Evolutionary conservation across 1,140 invertebrate genomes (phyloP), one percentile per base, ranked within the genome.

Genomic region (Paraescarpia echinospica): DNA sequence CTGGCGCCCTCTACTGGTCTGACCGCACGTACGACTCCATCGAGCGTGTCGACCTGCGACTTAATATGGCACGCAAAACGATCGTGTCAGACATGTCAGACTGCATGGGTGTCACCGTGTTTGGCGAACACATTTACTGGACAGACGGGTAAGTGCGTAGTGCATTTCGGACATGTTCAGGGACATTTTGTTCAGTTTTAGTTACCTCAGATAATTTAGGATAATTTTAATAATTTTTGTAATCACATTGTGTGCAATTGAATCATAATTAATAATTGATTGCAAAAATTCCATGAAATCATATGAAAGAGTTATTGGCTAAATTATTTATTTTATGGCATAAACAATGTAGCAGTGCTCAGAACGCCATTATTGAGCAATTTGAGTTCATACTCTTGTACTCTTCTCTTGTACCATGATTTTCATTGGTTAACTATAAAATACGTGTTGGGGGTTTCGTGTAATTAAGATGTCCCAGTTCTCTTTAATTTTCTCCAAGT

Each of bases 1-100:
- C 93, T 89, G 93, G 92, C 77, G 89, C 92, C 34, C 93, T 97
- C 77, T 97, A 97, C 94, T 97, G 97, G 97, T 96, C 97, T 48
- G 97, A 97, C 95, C 96, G 97, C 8, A 96, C 96, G 92, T 96
- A 96, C 91, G 96, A 97, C 93, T 96, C 96, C 4, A 97, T 97
- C 91, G 97, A 97, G 92, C 95, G 96, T 35, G 94, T 96, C 9
- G 95, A 96, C 93, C 97, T 97, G 94, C 96, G 97, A 94, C 97
- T 97, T 41, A 94, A 94, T 33, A 41, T 90, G 92, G 94, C 96
- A 34, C 93, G 96, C 34, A 95, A 95, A 33, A 92, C 94, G 35
- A 93, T 96, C 6, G 94, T 95, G 48, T 92, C 94, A 41, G 93
- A 94, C 33, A 92, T 96, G 90, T 94, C 95, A 35, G 92, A 94